phyloP scores from a whole-genome alignment of 2,797 vertebrate species.

The Alauda arvensis region DNA sequence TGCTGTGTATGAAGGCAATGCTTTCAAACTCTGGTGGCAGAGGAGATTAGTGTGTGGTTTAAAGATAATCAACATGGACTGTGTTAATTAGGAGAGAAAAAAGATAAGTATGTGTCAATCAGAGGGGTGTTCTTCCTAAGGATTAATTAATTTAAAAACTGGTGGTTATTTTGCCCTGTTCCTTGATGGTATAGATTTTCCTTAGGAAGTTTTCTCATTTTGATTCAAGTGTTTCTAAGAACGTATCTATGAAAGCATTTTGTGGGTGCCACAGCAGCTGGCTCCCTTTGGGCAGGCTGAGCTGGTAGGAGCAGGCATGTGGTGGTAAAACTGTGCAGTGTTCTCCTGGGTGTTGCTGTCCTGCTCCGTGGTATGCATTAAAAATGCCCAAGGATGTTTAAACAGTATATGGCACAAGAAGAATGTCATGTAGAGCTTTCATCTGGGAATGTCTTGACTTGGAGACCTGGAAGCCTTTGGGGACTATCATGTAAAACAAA shows the following conservation, averaged over 20 bases:
- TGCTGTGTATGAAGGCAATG: background rate
- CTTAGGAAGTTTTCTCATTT: background rate
- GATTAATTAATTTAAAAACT: background rate
- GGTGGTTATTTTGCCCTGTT: background rate
- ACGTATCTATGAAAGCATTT: background rate
- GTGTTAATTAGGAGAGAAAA: background rate
- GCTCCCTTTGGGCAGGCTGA: background rate
- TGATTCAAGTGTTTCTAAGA: background rate
- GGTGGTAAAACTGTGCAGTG: background rate
- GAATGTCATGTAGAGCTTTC: background rate
- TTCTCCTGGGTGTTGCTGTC: constrained; percentile 19
- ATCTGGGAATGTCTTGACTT: constrained; percentile 51
- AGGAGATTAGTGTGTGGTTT: background rate
- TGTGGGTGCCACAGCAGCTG: background rate
- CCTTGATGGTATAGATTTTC: background rate
- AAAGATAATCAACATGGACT: background rate
- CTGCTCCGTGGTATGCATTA: background rate
- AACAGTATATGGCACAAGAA: background rate
- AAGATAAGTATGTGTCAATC: background rate
- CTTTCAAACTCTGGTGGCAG: background rate
- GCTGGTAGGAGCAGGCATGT: background rate
- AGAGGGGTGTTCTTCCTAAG: background rate
- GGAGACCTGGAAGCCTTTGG: constrained; percentile 49
- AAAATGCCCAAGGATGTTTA: constrained; percentile 4
- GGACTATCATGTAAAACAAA: constrained; percentile 45